phyloP scores from a whole-genome alignment of 2,888 invertebrate genomes.

The Pollenia amentaria region DNA sequence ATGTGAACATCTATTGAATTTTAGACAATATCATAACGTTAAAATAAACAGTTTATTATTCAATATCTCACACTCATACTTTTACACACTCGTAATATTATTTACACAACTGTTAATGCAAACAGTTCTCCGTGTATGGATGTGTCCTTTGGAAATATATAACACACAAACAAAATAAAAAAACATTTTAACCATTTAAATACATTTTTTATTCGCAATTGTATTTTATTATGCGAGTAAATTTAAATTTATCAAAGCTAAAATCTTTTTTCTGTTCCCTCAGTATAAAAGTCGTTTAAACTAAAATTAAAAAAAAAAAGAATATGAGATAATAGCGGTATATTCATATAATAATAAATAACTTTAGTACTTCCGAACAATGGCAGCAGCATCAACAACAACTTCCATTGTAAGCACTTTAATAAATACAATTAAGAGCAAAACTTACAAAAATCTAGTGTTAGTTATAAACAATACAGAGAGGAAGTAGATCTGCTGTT shows the following conservation, averaged over 20 bases:
- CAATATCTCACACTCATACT: constrained; percentile 12
- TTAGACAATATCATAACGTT: constrained; percentile 29
- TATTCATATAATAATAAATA: constrained; percentile 46
- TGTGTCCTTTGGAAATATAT: constrained; percentile 14
- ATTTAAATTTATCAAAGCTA: constrained; percentile 60
- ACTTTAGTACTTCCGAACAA: constrained; percentile 52
- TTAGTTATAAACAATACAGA: too few species aligned
- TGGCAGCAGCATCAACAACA: constrained; percentile 21
- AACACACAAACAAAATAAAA: constrained; percentile 4
- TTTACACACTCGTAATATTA: neutral
- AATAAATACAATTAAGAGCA: constrained; percentile 29
- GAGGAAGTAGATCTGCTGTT: too few species aligned
- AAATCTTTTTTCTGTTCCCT: constrained; percentile 28
- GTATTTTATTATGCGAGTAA: constrained; percentile 49
- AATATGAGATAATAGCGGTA: constrained; percentile 64
- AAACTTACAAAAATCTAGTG: neutral
- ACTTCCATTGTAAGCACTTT: constrained; percentile 35
- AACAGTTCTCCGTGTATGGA: constrained; percentile 15
- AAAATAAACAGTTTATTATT: constrained; percentile 47
- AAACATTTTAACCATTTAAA: constrained; percentile 26
- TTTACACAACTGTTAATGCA: constrained; percentile 59
- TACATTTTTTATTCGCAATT: constrained; percentile 52
- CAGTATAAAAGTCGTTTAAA: constrained; percentile 23
- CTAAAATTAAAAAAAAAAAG: constrained; percentile 29
- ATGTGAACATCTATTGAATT: neutral